These are phyloP conservation scores for Chelonus insularis DNA, from an alignment of 1,140 invertebrate genomes.

Conservation along the genomic window DNA sequence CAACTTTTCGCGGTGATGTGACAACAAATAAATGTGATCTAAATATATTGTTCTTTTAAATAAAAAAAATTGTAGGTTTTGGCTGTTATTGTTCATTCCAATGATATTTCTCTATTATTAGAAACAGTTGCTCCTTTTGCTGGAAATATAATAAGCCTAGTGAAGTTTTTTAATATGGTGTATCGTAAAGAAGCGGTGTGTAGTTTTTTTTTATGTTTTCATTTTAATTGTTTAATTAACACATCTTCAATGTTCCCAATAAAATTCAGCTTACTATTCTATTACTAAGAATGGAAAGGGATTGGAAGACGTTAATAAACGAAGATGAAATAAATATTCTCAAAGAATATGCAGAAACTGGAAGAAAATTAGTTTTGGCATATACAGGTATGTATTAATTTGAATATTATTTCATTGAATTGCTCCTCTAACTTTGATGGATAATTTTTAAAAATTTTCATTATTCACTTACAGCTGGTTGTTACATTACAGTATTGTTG, in stretches of 20 bases:
- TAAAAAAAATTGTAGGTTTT: not conserved
- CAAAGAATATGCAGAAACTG: conserved; percentile 15
- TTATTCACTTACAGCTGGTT: too few species aligned
- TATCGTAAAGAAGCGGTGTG: not conserved
- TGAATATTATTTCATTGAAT: not conserved
- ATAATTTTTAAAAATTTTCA: too few species aligned
- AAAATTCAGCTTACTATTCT: conserved; percentile 10
- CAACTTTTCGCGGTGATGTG: too few species aligned
- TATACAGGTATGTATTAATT: conserved; percentile 17
- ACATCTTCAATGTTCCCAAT: not conserved
- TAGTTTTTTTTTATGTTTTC: too few species aligned
- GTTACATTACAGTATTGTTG: too few species aligned
- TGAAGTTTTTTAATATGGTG: conserved; percentile 19
- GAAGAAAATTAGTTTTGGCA: conserved; percentile 8
- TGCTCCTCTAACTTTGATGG: not conserved
- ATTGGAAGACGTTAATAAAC: conserved; percentile 5
- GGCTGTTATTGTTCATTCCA: conserved; percentile 2
- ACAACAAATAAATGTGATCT: not conserved
- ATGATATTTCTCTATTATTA: conserved; percentile 12
- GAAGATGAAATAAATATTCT: conserved; percentile 9
- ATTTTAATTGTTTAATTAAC: not conserved
- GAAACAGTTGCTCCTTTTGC: not conserved
- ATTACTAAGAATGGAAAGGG: conserved; percentile 8
- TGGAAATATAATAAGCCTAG: conserved; percentile 4
- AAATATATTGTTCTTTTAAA: not conserved